Evolutionary conservation across 2,797 vertebrate species (phyloP), one percentile per base, ranked within the genome.

Genomic region (Limosa lapponica): DNA sequence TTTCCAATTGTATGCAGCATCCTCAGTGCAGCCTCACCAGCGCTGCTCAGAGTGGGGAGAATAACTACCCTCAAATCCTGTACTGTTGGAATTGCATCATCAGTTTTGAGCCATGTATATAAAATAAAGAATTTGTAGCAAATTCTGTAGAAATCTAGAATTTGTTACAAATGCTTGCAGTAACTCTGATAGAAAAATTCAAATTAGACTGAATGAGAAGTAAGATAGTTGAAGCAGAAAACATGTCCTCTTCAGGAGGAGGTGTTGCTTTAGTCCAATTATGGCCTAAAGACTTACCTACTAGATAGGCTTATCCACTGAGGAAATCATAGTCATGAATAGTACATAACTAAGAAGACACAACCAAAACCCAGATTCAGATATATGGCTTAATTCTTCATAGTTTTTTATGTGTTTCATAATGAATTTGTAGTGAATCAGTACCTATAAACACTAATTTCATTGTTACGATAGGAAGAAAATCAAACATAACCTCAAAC

Each of bases 31-130:
- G 32, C 24, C 24, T 34, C 55, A 46, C 4, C 20, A 39, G 14
- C 0, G 0, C 15, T 18, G 17, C 8, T 30, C 3, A 32, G 25
- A 80, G 8, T 13, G 13, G 8, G 15, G 13, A 71, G 9, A 70
- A 57, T 30, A 73, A 19, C 5, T 73, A 70, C 13, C 24, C 15
- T 54, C 52, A 32, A 27, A 62, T 74, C 66, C 43, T 66, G 16
- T 39, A 39, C 37, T 74, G 10, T 32, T 71, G 25, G 24, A 82
- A 54, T 4, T 54, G 8, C 24, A 73, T 5, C 10, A 71, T 46
- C 4, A 54, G 11, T 54, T 78, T n/a, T 25, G 25, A 71, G 10
- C 4, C 16, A 36, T 14, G 2, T 39, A 34, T 17, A 34, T 14
- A 49, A 43, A 67, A 59, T 22, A 71, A 10, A 67, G 22, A 41